Evolutionary conservation across 2,888 invertebrate genomes (phyloP), one percentile per base, ranked within the genome.

Genomic region (Hirtodrosophila duncani): DNA sequence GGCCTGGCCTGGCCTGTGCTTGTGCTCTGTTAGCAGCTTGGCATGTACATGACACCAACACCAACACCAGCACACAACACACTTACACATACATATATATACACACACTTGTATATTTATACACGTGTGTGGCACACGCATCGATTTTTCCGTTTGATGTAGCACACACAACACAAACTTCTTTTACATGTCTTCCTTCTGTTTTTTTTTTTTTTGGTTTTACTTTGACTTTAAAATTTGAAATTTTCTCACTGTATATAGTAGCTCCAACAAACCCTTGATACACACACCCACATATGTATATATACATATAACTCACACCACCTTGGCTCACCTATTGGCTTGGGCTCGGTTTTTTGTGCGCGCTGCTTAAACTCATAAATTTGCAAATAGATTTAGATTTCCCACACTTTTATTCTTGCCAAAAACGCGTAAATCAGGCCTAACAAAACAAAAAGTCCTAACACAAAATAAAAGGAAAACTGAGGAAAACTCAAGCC

Each of bases 81-180:
- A 7, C 39, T 8, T 39, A 48, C 39, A 59, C 37, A 60, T 51
- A 59, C 41, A 36, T 21, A 51, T 17, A 31, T 29, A 38, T 17
- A 56, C 18, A 31, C 43, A 41, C 20, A 10, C 39, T 24, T 9
- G 30, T 13, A 38, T 24, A 26, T 23, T 37, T 45, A 20, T 36
- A 49, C 41, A 36, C 49, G 48, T 49, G 48, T 51, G 52, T 62
- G 46, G 67, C 72, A 58, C 72, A 72, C 74, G 74, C 82, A 74
- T 74, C 74, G 74, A 74, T 74, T 74, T 74, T 74, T 74, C 81
- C 80, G 71, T 78, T 72, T 70, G 56, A 72, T 61, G 60, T 78
- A 78, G 58, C 71, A 70, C 64, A 63, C 81, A 64, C 74, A n/a
- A n/a, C n/a, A n/a, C n/a, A n/a, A n/a, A n/a, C n/a, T n/a, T n/a